phyloP scores from a whole-genome alignment of 1,140 invertebrate species.

The roundworm (Caenorhabditis elegans) region DNA sequence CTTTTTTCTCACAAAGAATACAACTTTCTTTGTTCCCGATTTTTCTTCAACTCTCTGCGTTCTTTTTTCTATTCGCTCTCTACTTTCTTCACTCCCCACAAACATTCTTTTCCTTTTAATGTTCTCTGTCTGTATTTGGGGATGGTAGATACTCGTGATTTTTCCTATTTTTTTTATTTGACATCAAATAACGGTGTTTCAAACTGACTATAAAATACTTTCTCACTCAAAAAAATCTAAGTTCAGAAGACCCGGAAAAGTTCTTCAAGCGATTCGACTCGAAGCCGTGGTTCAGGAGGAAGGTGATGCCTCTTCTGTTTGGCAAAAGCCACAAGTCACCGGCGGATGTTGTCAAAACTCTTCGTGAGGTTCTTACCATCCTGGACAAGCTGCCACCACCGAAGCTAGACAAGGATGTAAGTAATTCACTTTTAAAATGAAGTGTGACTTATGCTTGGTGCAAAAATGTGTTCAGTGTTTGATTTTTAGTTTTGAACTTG shows the following conservation, averaged over 20 bases:
- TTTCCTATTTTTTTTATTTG: background rate
- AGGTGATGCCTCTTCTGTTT: slow-evolving; percentile 83
- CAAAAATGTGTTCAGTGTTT: too few species aligned
- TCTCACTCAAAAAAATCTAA: too few species aligned
- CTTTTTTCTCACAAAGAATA: background rate
- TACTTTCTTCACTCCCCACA: background rate
- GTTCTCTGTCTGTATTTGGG: background rate
- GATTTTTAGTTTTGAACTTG: too few species aligned
- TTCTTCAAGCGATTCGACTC: background rate
- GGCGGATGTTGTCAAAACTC: slow-evolving; percentile 85
- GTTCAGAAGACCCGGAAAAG: slow-evolving; percentile 1
- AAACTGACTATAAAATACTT: slow-evolving; percentile 6
- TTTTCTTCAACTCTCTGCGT: background rate
- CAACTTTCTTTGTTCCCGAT: background rate
- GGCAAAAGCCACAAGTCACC: slow-evolving; percentile 95
- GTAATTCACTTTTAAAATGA: background rate
- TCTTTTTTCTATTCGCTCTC: background rate
- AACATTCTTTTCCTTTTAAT: background rate
- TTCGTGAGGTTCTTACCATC: slow-evolving; percentile 87
- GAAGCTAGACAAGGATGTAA: background rate
- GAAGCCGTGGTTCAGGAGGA: background rate
- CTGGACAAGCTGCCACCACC: slow-evolving; percentile 74
- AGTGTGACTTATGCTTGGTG: background rate
- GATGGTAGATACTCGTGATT: background rate
- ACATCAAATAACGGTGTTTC: background rate